These are phyloP conservation scores for Dicaeum eximium DNA, from an alignment of 2,113 vertebrate genomes.

Conservation along the genomic window DNA sequence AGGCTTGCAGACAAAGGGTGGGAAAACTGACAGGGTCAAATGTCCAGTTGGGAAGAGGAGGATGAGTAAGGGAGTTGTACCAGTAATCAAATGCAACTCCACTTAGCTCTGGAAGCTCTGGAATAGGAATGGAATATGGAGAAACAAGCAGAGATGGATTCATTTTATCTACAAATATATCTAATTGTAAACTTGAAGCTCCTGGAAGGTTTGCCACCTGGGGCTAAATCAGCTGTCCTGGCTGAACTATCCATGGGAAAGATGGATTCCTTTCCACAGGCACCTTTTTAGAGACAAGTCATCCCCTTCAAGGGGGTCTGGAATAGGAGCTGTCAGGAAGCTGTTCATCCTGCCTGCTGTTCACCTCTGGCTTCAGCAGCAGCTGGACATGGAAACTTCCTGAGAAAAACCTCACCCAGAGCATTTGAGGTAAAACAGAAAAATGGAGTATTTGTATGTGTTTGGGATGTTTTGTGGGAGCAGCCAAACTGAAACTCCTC, in stretches of 20 bases:
- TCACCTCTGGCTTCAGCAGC: neutral
- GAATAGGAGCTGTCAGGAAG: neutral
- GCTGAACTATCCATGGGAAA: neutral
- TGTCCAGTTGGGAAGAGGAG: accelerated
- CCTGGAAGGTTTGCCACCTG: neutral
- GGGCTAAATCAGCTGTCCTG: neutral
- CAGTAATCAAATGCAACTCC: neutral
- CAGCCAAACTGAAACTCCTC: neutral
- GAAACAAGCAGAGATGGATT: accelerated
- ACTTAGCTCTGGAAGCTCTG: neutral
- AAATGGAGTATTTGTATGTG: accelerated
- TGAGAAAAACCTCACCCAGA: neutral
- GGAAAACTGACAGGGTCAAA: neutral
- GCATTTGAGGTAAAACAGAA: neutral
- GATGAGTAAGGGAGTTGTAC: neutral
- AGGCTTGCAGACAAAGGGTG: neutral
- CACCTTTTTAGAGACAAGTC: neutral
- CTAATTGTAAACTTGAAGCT: neutral
- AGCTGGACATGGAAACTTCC: neutral
- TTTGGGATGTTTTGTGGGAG: neutral
- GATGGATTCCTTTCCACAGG: neutral
- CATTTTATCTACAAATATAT: neutral
- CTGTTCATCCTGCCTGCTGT: neutral
- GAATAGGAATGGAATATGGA: neutral
- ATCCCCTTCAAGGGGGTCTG: neutral